phyloP scores from a whole-genome alignment of 2,113 vertebrate genomes.

The Todiramphus chloris region DNA sequence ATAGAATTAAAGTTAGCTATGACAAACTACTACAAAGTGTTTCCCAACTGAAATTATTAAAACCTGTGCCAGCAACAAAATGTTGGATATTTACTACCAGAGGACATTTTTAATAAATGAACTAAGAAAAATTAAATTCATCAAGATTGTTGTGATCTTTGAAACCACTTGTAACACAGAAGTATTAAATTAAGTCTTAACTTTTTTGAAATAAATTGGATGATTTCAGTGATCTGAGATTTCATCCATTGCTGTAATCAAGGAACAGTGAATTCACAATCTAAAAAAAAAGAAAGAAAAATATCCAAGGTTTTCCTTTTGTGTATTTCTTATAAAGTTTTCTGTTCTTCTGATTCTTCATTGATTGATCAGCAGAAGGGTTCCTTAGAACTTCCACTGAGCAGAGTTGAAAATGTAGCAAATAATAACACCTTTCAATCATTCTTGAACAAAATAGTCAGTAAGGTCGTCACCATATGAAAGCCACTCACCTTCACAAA shows the following conservation, averaged over 20 bases:
- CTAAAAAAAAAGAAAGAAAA: background rate
- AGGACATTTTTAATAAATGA: background rate
- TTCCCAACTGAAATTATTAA: background rate
- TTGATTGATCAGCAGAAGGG: background rate
- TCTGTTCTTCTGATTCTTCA: background rate
- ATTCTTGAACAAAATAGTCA: constrained; percentile 16
- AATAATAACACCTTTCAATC: constrained; percentile 54
- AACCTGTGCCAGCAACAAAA: background rate
- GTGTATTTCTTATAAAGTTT: background rate
- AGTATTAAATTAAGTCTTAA: background rate
- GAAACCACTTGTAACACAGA: background rate
- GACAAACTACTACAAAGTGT: background rate
- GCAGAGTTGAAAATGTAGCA: constrained; percentile 41
- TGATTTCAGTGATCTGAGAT: background rate
- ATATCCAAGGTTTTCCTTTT: background rate
- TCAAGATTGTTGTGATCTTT: background rate
- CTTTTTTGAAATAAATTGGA: background rate
- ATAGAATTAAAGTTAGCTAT: background rate
- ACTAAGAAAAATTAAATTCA: background rate
- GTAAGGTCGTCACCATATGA: constrained; percentile 30
- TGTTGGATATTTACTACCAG: background rate
- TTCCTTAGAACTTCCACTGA: background rate
- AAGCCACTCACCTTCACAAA: constrained; percentile 39
- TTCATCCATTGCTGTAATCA: background rate
- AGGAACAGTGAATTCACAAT: background rate